Evolutionary conservation across 2,888 invertebrate genomes (phyloP).

Genomic region (Andrena bicolor): DNA sequence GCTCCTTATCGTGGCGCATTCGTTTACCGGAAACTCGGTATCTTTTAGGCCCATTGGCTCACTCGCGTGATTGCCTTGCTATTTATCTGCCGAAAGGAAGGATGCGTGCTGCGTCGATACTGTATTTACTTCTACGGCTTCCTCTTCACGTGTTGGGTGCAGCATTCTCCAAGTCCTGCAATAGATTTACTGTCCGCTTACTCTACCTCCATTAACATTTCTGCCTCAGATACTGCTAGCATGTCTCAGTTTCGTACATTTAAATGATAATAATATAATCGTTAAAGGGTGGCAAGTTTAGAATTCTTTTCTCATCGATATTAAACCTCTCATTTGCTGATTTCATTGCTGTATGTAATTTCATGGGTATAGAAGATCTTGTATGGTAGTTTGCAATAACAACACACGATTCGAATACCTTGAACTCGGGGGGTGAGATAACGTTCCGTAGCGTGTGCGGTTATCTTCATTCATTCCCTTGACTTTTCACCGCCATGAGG

Average conservation of each 20-base stretch:
- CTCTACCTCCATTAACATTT: too few species aligned
- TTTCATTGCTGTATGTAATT: neutral
- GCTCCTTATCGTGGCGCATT: slow-evolving; percentile 68
- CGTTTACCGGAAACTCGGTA: slow-evolving; percentile 77
- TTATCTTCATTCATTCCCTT: slow-evolving; percentile 66
- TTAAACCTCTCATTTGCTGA: too few species aligned
- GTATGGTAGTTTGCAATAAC: slow-evolving; percentile 48
- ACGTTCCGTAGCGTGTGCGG: slow-evolving; percentile 54
- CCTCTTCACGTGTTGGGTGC: slow-evolving; percentile 27
- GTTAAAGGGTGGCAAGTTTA: too few species aligned
- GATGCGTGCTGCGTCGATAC: slow-evolving; percentile 58
- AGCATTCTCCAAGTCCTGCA: neutral
- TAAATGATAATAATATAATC: too few species aligned
- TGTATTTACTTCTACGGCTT: slow-evolving; percentile 30
- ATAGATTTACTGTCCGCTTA: too few species aligned
- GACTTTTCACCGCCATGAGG: slow-evolving; percentile 65
- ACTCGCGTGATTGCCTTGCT: slow-evolving; percentile 61
- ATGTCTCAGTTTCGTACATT: too few species aligned
- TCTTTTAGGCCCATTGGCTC: slow-evolving; percentile 72
- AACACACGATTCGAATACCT: slow-evolving; percentile 46
- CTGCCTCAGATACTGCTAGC: too few species aligned
- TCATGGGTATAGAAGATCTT: slow-evolving; percentile 1
- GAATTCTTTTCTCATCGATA: too few species aligned
- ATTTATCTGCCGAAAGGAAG: slow-evolving; percentile 66
- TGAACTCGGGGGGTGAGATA: slow-evolving; percentile 53